Percentiles rank a stretch among this genome's conserved stretches.
Conservation (phyloP, 2,113 vertebrate species). For the Eublepharis macularius region DNA sequence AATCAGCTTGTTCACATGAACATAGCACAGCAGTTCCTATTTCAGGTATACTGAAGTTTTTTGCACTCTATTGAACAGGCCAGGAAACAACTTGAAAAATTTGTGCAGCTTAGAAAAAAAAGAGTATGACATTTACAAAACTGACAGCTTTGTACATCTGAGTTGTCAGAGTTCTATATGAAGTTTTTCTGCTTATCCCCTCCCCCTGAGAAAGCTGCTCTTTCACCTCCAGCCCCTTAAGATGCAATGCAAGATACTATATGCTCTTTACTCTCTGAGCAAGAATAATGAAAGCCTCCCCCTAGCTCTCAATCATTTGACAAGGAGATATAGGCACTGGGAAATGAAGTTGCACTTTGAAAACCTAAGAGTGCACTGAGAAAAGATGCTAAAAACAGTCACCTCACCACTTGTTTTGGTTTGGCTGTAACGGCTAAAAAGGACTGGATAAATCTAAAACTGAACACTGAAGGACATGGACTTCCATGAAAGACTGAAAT, state of each 20-base stretch:
- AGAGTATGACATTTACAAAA: no score
- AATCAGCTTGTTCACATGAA: background rate
- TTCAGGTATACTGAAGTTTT: background rate
- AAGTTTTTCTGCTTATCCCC: conserved; percentile 26
- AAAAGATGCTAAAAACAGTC: background rate
- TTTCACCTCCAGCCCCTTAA: background rate
- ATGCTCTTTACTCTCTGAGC: background rate
- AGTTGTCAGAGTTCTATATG: background rate
- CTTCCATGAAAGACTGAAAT: background rate
- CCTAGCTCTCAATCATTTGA: background rate
- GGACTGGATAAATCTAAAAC: background rate
- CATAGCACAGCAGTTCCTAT: background rate
- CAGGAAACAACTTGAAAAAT: background rate
- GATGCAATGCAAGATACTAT: background rate
- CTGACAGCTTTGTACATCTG: background rate
- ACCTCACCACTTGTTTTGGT: background rate
- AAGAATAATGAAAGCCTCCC: background rate
- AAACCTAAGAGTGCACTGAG: background rate
- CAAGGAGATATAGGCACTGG: background rate
- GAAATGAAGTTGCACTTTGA: background rate
- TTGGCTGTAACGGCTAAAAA: background rate
- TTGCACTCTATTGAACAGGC: background rate
- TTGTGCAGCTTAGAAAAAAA: background rate
- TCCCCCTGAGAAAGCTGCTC: no score
- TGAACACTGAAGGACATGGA: background rate